phyloP scores from a whole-genome alignment of 2,888 invertebrate species.

The Lacanobia wlatinum region DNA sequence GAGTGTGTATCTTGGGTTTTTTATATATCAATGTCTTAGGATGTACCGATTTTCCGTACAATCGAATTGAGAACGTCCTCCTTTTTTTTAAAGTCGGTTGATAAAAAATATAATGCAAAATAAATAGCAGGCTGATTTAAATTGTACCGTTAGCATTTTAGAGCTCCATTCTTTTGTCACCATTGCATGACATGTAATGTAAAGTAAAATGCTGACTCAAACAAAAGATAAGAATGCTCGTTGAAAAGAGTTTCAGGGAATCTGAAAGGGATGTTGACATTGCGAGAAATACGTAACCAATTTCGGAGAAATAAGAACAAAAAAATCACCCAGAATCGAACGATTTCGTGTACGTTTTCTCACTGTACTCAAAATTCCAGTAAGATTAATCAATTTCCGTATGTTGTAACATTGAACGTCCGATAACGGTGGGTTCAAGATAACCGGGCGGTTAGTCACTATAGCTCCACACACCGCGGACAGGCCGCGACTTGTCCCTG shows the following conservation, averaged over 20 bases:
- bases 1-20: no score
- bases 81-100: no score
- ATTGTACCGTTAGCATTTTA: background rate
- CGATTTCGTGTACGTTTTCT: background rate
- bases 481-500: conserved; percentile 42
- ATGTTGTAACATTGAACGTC: conserved; percentile 38
- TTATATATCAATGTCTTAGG: no score
- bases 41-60: no score
- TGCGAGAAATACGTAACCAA: background rate
- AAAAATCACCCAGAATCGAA: background rate
- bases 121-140: no score
- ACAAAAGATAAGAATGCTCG: background rate
- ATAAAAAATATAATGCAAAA: no score
- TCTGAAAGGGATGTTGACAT: background rate
- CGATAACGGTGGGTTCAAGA: conserved; percentile 54
- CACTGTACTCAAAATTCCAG: conserved; percentile 21
- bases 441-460: conserved; percentile 51
- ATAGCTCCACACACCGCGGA: background rate
- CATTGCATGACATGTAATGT: background rate
- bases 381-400: conserved; percentile 47
- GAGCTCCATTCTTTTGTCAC: background rate
- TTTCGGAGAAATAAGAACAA: background rate
- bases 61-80: no score
- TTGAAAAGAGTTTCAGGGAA: background rate
- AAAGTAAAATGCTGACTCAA: background rate